These are phyloP conservation scores for Nasonia giraulti DNA, from an alignment of 1,140 invertebrate species.

Conservation along the genomic window DNA sequence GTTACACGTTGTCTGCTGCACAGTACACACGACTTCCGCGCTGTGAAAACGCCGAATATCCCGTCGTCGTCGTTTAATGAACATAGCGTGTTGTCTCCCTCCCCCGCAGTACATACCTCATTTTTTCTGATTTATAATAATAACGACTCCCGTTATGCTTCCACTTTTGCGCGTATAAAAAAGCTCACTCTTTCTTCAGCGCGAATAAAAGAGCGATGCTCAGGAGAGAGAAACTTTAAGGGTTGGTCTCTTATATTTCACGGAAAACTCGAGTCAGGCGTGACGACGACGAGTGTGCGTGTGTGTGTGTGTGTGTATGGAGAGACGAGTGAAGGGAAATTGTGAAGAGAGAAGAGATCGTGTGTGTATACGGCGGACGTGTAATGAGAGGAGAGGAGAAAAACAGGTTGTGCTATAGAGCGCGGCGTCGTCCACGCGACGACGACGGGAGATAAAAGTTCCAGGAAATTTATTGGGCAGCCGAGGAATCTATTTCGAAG, in stretches of 20 bases:
- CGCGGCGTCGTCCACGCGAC: too few species aligned
- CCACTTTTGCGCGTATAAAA: not conserved
- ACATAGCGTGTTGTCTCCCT: not conserved
- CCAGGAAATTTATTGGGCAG: not conserved
- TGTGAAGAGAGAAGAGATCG: not conserved
- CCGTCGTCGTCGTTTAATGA: constrained; percentile 19
- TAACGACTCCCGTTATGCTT: not conserved
- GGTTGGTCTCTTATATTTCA: not conserved
- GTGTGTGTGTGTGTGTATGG: too few species aligned
- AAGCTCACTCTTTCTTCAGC: not conserved
- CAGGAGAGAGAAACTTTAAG: not conserved
- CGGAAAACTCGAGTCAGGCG: not conserved
- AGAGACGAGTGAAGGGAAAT: constrained; percentile 10
- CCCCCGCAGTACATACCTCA: not conserved
- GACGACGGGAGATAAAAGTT: not conserved
- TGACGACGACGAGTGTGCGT: not conserved
- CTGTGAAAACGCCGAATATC: constrained; percentile 8
- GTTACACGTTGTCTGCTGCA: not conserved
- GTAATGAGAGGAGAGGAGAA: constrained; percentile 12
- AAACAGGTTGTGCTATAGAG: constrained; percentile 11
- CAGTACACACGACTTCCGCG: not conserved
- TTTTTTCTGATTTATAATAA: not conserved
- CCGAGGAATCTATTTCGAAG: constrained; percentile 1
- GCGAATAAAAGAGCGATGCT: not conserved
- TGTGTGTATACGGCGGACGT: not conserved